Percentiles rank a stretch among this genome's conserved stretches.
Evolutionary conservation across 2,888 invertebrate genomes (phyloP).

Genomic region (Abscondita cerata): DNA sequence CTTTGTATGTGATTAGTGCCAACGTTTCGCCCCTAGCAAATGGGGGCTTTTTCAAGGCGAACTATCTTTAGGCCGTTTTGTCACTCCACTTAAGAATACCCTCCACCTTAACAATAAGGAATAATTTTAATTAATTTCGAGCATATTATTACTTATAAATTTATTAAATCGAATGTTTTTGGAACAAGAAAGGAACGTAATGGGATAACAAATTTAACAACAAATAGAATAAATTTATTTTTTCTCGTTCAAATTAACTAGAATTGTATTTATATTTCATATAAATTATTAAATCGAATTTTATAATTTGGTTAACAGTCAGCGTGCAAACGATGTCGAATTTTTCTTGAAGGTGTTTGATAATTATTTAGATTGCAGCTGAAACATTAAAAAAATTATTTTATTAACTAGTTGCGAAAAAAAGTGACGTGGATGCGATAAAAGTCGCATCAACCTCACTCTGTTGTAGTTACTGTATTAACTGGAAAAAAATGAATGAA

Average conservation of each 20-base stretch:
- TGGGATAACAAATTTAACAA: no score
- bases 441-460: no score
- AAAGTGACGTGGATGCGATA: no score
- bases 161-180: slow-evolving; percentile 19
- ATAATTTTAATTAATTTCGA: slow-evolving; percentile 3
- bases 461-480: not conserved
- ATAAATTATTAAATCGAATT: slow-evolving; percentile 4
- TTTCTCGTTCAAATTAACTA: not conserved
- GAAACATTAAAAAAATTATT: slow-evolving; percentile 18
- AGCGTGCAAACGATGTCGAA: slow-evolving; percentile 32
- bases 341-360: slow-evolving; percentile 16
- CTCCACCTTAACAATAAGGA: not conserved
- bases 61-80: no score
- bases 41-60: no score
- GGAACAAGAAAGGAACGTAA: no score
- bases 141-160: slow-evolving; percentile 11
- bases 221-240: no score
- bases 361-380: slow-evolving; percentile 28
- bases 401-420: slow-evolving; percentile 22
- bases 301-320: slow-evolving; percentile 18
- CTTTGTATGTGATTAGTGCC: no score
- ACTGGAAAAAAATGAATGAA: not conserved
- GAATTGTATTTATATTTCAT: not conserved
- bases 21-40: no score
- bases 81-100: no score